Evolutionary conservation across 1,140 invertebrate genomes (phyloP).

Genomic region (Pristionchus pacificus): DNA sequence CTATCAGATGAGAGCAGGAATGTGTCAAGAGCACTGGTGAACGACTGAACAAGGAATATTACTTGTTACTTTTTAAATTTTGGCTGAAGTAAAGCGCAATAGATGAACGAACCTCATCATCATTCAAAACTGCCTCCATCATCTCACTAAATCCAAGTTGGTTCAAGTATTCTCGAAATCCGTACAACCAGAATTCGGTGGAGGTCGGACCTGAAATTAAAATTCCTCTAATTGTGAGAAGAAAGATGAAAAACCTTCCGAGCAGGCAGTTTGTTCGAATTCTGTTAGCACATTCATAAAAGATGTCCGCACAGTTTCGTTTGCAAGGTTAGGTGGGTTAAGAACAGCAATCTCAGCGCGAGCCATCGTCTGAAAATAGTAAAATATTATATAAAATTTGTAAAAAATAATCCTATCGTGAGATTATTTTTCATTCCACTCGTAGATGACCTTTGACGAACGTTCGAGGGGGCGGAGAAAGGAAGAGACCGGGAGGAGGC

Average conservation of each 20-base stretch:
- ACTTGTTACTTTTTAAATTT: slow-evolving; percentile 6
- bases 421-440: too few relatives aligned
- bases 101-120: slow-evolving; percentile 38
- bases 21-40: slow-evolving; percentile 28
- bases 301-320: slow-evolving; percentile 19
- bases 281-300: slow-evolving; percentile 37
- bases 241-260: slow-evolving; percentile 10
- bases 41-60: background rate
- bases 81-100: too few relatives aligned
- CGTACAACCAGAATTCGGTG: slow-evolving; percentile 51
- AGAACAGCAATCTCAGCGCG: slow-evolving; percentile 45
- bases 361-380: slow-evolving; percentile 2
- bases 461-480: too few relatives aligned
- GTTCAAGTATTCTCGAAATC: slow-evolving; percentile 41
- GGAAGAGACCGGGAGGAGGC: too few relatives aligned
- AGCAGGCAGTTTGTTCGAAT: slow-evolving; percentile 38
- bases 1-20: slow-evolving; percentile 42
- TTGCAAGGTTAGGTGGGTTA: slow-evolving; percentile 44
- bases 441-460: too few relatives aligned
- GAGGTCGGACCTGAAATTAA: slow-evolving; percentile 24
- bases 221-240: too few relatives aligned
- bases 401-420: too few relatives aligned
- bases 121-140: slow-evolving; percentile 21
- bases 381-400: too few relatives aligned
- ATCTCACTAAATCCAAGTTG: slow-evolving; percentile 40